Base-by-base conservation (phyloP, 2,797 vertebrate genomes). In the Benthosema pterotum region DNA sequence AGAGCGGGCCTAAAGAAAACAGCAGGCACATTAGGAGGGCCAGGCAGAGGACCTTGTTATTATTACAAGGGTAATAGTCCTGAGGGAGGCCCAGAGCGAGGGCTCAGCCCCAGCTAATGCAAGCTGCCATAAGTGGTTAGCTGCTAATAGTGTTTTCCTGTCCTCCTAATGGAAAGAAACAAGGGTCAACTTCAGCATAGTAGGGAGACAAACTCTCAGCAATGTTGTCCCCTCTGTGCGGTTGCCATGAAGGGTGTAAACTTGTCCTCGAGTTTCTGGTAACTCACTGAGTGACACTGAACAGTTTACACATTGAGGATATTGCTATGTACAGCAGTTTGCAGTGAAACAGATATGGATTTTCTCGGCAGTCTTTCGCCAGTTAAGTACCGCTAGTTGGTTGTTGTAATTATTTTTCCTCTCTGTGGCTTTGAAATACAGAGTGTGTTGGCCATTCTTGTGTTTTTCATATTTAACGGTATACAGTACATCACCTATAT, bases 101-200 rank as follows among this genome's bases (percentile, higher is more conserved):
- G 67, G 75, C 62, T 47, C 57, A 67, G 76, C 48, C 48, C 62
- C n/a, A 14, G 7, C 83, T 87, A 84, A 90, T 85, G 82, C 78
- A 75, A 52, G 71, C 77, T 74, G 80, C 80, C 18, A 69, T 87
- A 90, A 87, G 87, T 87, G 86, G 80, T 76, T 76, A 61, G 79
- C 70, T 79, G 75, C 82, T 90, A 92, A 91, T 90, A 88, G 88
- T 75, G 76, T 87, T 89, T 90, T 90, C 81, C 84, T 89, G 83
- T 80, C 79, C 67, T 75, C 72, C 76, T 88, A 83, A 90, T 89
- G 84, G 77, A 84, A 69, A 83, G 75, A 87, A 85, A 87, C 77
- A 75, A 69, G 79, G 69, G 82, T 88, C 80, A 80, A 52, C 38
- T 65, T 74, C 69, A 38, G 67, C 45, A 47, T 62, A 47, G 52